Conservation (phyloP, 2,797 vertebrate species). For the Spheniscus humboldti region DNA sequence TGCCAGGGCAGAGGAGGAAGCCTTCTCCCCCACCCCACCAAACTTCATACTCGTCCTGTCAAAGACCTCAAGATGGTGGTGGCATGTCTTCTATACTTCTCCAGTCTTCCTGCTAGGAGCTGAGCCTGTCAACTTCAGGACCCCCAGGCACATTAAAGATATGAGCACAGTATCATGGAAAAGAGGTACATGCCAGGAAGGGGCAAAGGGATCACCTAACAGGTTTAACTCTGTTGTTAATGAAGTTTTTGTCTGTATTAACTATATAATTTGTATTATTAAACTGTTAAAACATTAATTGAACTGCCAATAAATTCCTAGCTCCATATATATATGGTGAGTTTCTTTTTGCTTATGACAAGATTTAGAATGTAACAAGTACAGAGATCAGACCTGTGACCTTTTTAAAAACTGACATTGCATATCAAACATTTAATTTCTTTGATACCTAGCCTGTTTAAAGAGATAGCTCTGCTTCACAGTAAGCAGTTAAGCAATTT, state of each 20-base stretch:
- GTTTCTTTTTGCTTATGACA: background rate
- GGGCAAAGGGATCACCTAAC: background rate
- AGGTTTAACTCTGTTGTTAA: background rate
- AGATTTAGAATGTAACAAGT: background rate
- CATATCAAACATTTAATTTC: background rate
- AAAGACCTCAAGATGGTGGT: background rate
- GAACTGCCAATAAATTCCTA: background rate
- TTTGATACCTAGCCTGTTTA: background rate
- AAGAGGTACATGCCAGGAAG: background rate
- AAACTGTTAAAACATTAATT: background rate
- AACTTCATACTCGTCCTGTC: background rate
- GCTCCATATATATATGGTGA: too few relatives aligned
- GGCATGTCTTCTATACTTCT: background rate
- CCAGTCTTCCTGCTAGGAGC: background rate
- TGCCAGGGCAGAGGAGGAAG: background rate
- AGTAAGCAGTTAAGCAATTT: background rate
- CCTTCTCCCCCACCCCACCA: accelerated
- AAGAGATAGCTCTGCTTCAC: background rate
- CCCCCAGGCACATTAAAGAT: accelerated
- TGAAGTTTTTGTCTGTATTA: background rate
- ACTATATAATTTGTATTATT: background rate
- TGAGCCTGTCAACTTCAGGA: background rate
- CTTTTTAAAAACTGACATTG: background rate
- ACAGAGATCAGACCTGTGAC: background rate
- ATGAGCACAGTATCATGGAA: background rate